Base-by-base conservation (phyloP, 2,113 vertebrate genomes). In the Astatoreochromis straeleni region DNA sequence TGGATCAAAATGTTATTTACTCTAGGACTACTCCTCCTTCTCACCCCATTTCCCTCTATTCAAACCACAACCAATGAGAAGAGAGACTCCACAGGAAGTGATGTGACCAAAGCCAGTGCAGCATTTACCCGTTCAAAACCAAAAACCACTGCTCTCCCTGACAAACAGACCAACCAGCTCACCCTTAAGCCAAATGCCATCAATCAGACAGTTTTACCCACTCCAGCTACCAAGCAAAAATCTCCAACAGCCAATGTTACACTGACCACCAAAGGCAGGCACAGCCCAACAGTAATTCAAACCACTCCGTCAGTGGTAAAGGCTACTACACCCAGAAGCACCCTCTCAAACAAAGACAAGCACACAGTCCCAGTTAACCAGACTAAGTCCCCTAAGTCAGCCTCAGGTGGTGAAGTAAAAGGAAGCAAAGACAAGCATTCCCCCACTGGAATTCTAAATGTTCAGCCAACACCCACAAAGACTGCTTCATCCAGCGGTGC, bases 1-100 rank as follows among this genome's bases (percentile, higher is more conserved):
- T 87, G 84, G 80, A 73, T 91, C 83, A 95, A 94, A 90, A 97
- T 97, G 96, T 49, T 96, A 51, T 93, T 96, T 94, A 94, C 91
- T 87, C 31, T 96, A 38, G 91, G 91, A 83, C 91, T 96, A 91
- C 86, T 96, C 87, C 88, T 96, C 90, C 91, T 97, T 47, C 93
- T 97, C 81, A 86, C 91, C 80, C 93, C 96, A 58, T 87, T 95
- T 65, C 89, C 95, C 86, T 95, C 95, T 73, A 88, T 95, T 91
- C 95, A 96, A 94, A 94, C 90, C 83, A 82, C 89, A 11, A 82
- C 93, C 92, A 94, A 89, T 85, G 94, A 95, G 84, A 96, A 89
- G 65, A 96, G 91, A 92, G 91, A 95, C 83, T 60, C 81, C 31
- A 89, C 92, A 87, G 93, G 87, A 91, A 94, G 89, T 80, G 53